Evolutionary conservation across 2,797 vertebrate genomes (phyloP), one percentile per base, ranked within the genome.

Genomic region (Florisuga fusca): DNA sequence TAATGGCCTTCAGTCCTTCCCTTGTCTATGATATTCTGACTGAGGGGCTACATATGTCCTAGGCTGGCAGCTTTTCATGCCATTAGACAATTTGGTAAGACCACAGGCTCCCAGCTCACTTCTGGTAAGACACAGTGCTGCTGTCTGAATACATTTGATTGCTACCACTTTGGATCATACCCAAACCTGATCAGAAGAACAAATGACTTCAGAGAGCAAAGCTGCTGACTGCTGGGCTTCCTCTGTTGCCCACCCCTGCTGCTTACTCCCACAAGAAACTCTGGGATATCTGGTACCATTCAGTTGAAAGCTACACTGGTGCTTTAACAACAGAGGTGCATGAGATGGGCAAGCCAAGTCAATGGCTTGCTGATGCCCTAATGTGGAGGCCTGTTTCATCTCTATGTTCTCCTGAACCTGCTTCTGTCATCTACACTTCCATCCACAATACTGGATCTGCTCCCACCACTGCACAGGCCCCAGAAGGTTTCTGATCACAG

Each of bases 91-190:
- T 68, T 5, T 61, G 64, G 17, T 36, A 64, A 57, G 34, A 51
- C 14, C 81, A 57, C 22, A 79, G 31, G 31, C 43, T 82, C 38
- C 8, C 77, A 76, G 54, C 36, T 94, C 67, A 59, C n/a, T 73
- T 88, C 59, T 36, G 9, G 0, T 27, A 76, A 59, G 55, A 78
- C 12, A 36, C 6, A 0, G 0, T 62, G 15, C 36, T 92, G 53
- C 74, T 61, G 16, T 63, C 25, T 84, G 77, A 91, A 71, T 25
- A 36, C 6, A 17, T 2, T 38, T 43, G 16, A 20, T 53, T 71
- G 59, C 51, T 51, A 18, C 29, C 23, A 22, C 27, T 53, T 15
- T 43, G 61, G 43, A 64, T 29, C 6, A 3, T 33, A 91, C 34
- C 86, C n/a, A 88, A 27, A 66, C 13, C 55, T 20, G 33, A 83